Evolutionary conservation across 2,113 vertebrate species (phyloP), one percentile per base, ranked within the genome.

Genomic region (Gorilla gorilla): DNA sequence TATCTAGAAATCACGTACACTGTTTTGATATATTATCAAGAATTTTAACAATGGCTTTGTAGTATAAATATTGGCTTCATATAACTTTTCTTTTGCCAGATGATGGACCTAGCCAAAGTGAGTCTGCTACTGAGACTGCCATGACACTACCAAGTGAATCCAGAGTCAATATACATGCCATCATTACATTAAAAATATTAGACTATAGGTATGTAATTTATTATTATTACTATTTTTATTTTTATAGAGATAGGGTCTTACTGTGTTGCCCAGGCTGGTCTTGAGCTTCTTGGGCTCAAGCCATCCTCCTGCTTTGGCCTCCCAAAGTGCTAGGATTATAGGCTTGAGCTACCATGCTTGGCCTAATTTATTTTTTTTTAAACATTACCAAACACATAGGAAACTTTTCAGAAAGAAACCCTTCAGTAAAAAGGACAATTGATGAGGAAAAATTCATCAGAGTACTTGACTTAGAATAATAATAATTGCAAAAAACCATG

Each of bases 111-210:
- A 97, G 17, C 10, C 94, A 93, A 35, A 70, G 0, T 8, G 98
- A 96, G 7, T 98, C 98, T 30, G 95, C 98, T 83, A 82, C 97
- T 45, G 97, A 87, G 18, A 99, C 99, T 50, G 99, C 99, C 76
- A 99, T 99, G 99, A 99, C 99, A 0, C 98, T 99, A 35, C 99
- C 99, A 25, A 99, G 99, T 92, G 99, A 99, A 90, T 98, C 99
- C 78, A 98, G 79, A 82, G 96, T 99, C 93, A 99, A 99, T 73
- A 5, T 99, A 4, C 99, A 99, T 0, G 97, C 98, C 96, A 99
- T 99, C 50, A 98, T 98, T 83, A 98, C 99, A 0, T 98, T 99
- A 9, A 99, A 99, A 93, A 89, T 98, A 0, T 1, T 99, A 97
- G 99, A 99, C 2, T 99, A 99, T 96, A 99, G 99, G 99, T 99